Evolutionary conservation across 2,888 invertebrate species (phyloP).

Genomic region (Drosophila acutilabella): DNA sequence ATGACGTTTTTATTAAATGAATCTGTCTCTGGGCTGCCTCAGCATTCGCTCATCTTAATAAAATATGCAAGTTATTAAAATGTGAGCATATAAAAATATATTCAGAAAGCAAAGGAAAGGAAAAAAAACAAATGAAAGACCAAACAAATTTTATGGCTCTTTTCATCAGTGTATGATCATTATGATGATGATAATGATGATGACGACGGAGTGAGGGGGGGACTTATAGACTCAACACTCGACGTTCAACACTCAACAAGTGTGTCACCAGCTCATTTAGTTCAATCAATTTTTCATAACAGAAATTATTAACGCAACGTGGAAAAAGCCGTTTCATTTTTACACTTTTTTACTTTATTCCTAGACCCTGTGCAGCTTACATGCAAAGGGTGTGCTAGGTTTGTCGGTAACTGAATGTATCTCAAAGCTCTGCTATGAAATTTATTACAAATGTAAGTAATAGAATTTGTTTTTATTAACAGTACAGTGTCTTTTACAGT

Average conservation of each 20-base stretch:
- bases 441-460: too few relatives aligned
- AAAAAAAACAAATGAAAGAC: slow-evolving; percentile 37
- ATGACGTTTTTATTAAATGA: slow-evolving; percentile 74
- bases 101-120: slow-evolving; percentile 10
- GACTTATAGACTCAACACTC: not conserved
- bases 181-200: slow-evolving; percentile 23
- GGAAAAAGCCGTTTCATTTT: slow-evolving; percentile 53
- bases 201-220: slow-evolving; percentile 7
- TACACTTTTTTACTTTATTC: slow-evolving; percentile 46
- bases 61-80: slow-evolving; percentile 72
- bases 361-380: not conserved
- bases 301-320: slow-evolving; percentile 78
- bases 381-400: not conserved
- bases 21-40: slow-evolving; percentile 46
- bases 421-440: too few relatives aligned
- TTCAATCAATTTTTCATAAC: slow-evolving; percentile 81
- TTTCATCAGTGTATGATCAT: slow-evolving; percentile 64
- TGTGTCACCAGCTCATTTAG: slow-evolving; percentile 82
- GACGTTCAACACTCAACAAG: slow-evolving; percentile 68
- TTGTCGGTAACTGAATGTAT: not conserved
- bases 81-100: slow-evolving; percentile 12
- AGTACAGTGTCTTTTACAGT: not conserved
- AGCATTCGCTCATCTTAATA: slow-evolving; percentile 50
- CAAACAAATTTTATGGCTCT: slow-evolving; percentile 66
- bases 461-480: not conserved